Base-by-base conservation (phyloP, 2,113 vertebrate genomes). In the Rynchops niger region DNA sequence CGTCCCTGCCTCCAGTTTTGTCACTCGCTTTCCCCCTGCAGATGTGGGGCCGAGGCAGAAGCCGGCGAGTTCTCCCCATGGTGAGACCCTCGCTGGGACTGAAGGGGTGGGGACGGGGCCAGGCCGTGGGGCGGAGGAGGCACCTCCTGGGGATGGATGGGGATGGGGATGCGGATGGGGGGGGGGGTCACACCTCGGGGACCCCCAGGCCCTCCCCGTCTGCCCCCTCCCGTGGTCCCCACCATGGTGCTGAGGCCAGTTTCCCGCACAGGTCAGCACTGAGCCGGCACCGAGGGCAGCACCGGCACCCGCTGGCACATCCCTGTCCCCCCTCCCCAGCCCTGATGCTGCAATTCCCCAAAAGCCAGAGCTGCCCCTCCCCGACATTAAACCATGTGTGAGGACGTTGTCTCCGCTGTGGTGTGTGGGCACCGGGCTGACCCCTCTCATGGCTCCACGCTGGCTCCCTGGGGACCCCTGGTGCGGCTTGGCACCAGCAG, bases 241-340 rank as follows among this genome's bases (percentile, higher is more conserved):
- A 3, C 21, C 3, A 1, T 0, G 3, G 74, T 30, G 70, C 87
- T 65, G 67, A 79, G 49, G 53, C 47, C 11, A 0, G 26, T 85
- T 79, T 90, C 58, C 58, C 5, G 0, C 55, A 14, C 96, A 97
- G 98, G 97, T 62, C 96, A 85, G 86, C 97, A 97, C 94, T 98
- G 97, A 98, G 34, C n/a, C 1, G 7, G 69, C 2, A 4, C 38
- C 5, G 0, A 8, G 7, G 34, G 21, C 27, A 32, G 27, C 23
- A 9, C 4, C 1, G 4, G 49, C 42, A 6, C 23, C 30, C 1
- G 0, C 50, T 5, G 5, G 53, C 58, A n/a, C 53, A 1, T 30
- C 27, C 3, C 84, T 27, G 58, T 43, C 49, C 9, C 23, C 23
- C 43, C 53, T 45, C 5, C 29, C 59, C 58, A 30, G n/a, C 40